phyloP scores from a whole-genome alignment of 1,140 invertebrate species.

The Bombus haemorrhoidalis region DNA sequence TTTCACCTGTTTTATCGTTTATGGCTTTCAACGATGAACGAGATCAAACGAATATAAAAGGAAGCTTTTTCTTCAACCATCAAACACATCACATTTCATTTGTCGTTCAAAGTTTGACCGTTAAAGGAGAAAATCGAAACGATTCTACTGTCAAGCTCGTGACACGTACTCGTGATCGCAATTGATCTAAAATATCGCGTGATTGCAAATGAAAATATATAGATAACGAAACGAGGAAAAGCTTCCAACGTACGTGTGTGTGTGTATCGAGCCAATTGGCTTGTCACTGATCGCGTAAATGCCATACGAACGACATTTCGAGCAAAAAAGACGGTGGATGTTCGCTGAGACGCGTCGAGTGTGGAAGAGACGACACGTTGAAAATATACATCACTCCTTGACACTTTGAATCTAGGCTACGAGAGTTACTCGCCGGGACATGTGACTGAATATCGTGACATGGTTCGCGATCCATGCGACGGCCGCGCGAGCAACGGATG shows the following conservation, averaged over 20 bases:
- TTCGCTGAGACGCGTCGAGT: background rate
- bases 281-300: background rate
- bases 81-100: too few species aligned
- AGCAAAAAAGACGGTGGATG: background rate
- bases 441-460: conserved; percentile 62
- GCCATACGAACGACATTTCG: background rate
- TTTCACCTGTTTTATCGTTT: too few species aligned
- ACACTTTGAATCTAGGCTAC: conserved; percentile 69
- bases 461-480: conserved; percentile 76
- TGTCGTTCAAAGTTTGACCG: background rate
- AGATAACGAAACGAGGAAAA: background rate
- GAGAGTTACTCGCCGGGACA: conserved; percentile 54
- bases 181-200: background rate
- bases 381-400: conserved; percentile 26
- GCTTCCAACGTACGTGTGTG: background rate
- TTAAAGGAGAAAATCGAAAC: background rate
- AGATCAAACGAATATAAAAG: too few species aligned
- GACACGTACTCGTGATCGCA: background rate
- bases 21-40: too few species aligned
- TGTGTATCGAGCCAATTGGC: background rate
- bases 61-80: too few species aligned
- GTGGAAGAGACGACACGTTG: conserved; percentile 16
- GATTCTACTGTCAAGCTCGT: background rate
- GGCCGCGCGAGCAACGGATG: conserved; percentile 74
- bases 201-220: background rate